Percentiles rank a stretch among this genome's conserved stretches.
phyloP scores from a whole-genome alignment of 2,888 invertebrate species.

The Nomada lathburiana region DNA sequence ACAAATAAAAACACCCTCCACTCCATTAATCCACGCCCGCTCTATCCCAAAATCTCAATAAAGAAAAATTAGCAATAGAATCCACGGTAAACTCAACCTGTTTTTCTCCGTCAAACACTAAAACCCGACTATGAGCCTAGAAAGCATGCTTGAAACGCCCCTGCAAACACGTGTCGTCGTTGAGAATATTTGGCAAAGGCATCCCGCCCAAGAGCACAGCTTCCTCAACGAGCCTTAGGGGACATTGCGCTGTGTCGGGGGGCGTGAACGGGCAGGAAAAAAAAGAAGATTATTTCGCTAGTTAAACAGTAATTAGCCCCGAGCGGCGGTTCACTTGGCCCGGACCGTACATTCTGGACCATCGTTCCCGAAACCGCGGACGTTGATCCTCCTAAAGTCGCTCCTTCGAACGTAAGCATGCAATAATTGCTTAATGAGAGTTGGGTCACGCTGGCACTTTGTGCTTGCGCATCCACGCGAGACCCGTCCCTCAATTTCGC shows the following conservation, averaged over 20 bases:
- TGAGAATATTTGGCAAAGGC: not conserved
- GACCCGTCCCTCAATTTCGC: not conserved
- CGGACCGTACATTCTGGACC: slow-evolving; percentile 28
- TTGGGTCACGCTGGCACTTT: slow-evolving; percentile 14
- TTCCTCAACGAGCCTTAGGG: slow-evolving; percentile 48
- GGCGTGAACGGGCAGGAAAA: slow-evolving; percentile 63
- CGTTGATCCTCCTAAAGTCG: slow-evolving; percentile 56
- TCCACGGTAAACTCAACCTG: too few species aligned
- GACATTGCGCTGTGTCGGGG: slow-evolving; percentile 45
- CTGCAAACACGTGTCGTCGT: not conserved
- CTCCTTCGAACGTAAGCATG: slow-evolving; percentile 5
- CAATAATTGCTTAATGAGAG: slow-evolving; percentile 39
- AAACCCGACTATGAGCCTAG: not conserved
- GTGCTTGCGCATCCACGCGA: slow-evolving; percentile 7
- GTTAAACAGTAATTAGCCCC: slow-evolving; percentile 71
- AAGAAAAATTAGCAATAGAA: too few species aligned
- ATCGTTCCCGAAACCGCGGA: slow-evolving; percentile 51
- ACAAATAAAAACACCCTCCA: too few species aligned
- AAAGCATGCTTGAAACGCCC: not conserved
- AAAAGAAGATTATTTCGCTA: slow-evolving; percentile 67
- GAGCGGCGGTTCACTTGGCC: slow-evolving; percentile 60
- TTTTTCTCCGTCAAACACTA: too few species aligned
- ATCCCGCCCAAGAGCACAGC: slow-evolving; percentile 1
- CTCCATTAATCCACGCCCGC: too few species aligned
- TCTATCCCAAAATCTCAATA: too few species aligned